Conservation (phyloP, 1,140 invertebrate genomes). For the Cherax quadricarinatus region DNA sequence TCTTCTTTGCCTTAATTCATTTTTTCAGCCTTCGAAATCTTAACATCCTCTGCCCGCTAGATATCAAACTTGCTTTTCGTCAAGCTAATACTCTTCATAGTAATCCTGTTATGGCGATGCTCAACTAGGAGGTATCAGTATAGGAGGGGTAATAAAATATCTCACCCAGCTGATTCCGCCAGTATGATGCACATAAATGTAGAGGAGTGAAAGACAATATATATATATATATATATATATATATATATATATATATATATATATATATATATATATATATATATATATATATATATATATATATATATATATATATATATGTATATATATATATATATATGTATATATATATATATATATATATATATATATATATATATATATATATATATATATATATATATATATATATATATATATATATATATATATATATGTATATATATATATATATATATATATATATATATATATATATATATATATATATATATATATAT, state of each 20-base stretch:
- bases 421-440: constrained; percentile 13
- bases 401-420: constrained; percentile 15
- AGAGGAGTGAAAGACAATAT: too few relatives aligned
- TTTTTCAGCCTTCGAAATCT: too few relatives aligned
- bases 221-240: not conserved
- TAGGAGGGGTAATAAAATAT: too few relatives aligned
- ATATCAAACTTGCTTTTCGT: too few relatives aligned
- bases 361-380: constrained; percentile 38
- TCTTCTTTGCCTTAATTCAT: too few relatives aligned
- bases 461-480: constrained; percentile 36
- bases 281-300: constrained; percentile 38
- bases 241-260: constrained; percentile 15
- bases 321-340: constrained; percentile 36
- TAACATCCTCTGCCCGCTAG: too few relatives aligned
- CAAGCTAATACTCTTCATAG: too few relatives aligned
- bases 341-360: constrained; percentile 35
- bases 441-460: constrained; percentile 7
- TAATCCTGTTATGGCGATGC: too few relatives aligned
- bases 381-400: constrained; percentile 38
- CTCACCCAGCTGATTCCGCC: too few relatives aligned
- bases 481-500: constrained; percentile 37
- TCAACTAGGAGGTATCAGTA: too few relatives aligned
- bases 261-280: constrained; percentile 38
- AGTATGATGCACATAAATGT: not conserved
- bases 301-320: constrained; percentile 38